Evolutionary conservation across 2,888 invertebrate genomes (phyloP).

Genomic region (Trisateles emortualis): DNA sequence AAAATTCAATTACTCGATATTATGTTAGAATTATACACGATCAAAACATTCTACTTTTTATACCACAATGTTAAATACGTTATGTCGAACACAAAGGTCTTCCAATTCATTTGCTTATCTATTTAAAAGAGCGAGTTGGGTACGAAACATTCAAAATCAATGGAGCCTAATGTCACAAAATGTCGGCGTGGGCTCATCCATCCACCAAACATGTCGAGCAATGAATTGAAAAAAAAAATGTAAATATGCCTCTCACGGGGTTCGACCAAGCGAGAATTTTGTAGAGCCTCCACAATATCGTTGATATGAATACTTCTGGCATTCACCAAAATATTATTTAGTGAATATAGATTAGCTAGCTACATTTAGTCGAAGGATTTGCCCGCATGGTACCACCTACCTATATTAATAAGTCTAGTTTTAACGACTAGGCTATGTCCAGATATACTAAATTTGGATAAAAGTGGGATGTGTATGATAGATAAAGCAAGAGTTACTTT

Average conservation of each 20-base stretch:
- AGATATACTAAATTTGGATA: too few relatives aligned
- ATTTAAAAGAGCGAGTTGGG: slow-evolving; percentile 78
- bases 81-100: slow-evolving; percentile 71
- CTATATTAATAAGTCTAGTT: too few relatives aligned
- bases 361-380: neutral
- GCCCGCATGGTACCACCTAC: neutral
- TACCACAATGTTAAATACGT: slow-evolving; percentile 66
- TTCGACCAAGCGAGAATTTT: slow-evolving; percentile 64
- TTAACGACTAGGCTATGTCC: too few relatives aligned
- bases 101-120: slow-evolving; percentile 86
- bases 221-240: slow-evolving; percentile 73
- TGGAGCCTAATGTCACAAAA: slow-evolving; percentile 84
- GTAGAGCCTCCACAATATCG: slow-evolving; percentile 49
- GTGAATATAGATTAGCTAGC: slow-evolving; percentile 22
- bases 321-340: slow-evolving; percentile 41
- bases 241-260: slow-evolving; percentile 68
- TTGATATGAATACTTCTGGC: slow-evolving; percentile 40
- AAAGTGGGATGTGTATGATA: too few relatives aligned
- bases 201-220: slow-evolving; percentile 64
- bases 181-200: slow-evolving; percentile 70
- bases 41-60: slow-evolving; percentile 58
- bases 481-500: too few relatives aligned
- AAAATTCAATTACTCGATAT: slow-evolving; percentile 48
- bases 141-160: slow-evolving; percentile 80
- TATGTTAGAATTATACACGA: slow-evolving; percentile 46